Evolutionary conservation across 2,113 vertebrate species (phyloP).

Genomic region (Alosa alosa): DNA sequence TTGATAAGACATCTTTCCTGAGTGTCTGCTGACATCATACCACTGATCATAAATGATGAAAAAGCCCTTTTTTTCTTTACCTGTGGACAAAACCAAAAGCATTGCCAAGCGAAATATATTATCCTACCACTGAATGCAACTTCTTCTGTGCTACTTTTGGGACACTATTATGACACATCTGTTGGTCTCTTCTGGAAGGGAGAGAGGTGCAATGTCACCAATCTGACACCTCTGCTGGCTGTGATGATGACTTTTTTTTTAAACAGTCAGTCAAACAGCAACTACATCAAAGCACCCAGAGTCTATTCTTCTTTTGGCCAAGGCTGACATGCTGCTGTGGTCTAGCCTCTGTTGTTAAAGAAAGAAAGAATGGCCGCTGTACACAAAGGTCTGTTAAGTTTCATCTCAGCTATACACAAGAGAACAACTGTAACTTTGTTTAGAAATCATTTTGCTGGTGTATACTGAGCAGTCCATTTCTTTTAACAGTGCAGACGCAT

Average conservation of each 20-base stretch:
- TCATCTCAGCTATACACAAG: background rate
- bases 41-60: background rate
- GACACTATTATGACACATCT: slow-evolving; percentile 19
- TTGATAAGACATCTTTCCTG: background rate
- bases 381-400: background rate
- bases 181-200: background rate
- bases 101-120: background rate
- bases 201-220: slow-evolving; percentile 4
- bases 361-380: background rate
- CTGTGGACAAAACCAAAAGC: background rate
- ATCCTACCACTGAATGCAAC: background rate
- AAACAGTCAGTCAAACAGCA: background rate
- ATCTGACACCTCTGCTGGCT: background rate
- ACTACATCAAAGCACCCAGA: background rate
- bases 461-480: no score
- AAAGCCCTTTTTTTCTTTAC: background rate
- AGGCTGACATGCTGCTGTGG: background rate
- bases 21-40: background rate
- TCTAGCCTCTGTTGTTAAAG: background rate
- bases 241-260: background rate
- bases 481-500: background rate
- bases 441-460: background rate
- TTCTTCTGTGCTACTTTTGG: background rate
- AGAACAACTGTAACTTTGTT: background rate
- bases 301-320: background rate